Conservation (phyloP, 1,140 invertebrate species). For the Cherax quadricarinatus region DNA sequence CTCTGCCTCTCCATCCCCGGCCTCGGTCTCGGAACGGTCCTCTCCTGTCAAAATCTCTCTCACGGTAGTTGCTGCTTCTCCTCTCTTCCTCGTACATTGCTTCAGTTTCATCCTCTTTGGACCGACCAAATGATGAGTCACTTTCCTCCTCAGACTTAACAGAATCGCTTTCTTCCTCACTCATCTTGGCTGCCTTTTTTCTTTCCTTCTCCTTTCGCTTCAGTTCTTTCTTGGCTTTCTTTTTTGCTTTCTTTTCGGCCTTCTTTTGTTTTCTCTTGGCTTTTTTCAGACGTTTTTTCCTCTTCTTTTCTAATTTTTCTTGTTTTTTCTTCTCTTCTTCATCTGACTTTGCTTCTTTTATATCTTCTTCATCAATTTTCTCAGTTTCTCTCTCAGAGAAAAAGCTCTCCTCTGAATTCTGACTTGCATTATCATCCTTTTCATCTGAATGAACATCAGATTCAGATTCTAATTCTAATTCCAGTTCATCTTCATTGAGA, state of each 20-base stretch:
- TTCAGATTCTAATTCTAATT: neutral
- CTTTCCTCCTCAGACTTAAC: neutral
- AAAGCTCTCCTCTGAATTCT: neutral
- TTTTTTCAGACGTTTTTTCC: neutral
- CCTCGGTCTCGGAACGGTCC: neutral
- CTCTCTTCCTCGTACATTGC: neutral
- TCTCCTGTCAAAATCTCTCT: neutral
- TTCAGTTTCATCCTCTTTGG: neutral
- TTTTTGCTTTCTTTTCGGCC: slow-evolving; percentile 19
- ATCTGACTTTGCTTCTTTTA: neutral
- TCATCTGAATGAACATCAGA: neutral
- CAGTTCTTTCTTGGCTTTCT: slow-evolving; percentile 27
- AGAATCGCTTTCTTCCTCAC: neutral
- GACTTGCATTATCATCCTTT: neutral
- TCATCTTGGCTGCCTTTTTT: neutral
- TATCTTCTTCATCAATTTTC: neutral
- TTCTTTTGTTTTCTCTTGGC: slow-evolving; percentile 21
- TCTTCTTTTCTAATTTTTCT: slow-evolving; percentile 13
- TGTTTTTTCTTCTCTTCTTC: slow-evolving; percentile 27
- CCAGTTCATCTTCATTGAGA: neutral
- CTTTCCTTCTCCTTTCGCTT: slow-evolving; percentile 5
- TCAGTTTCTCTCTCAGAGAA: neutral
- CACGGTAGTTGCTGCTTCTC: neutral
- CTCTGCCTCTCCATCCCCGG: neutral
- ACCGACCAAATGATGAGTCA: neutral